A percentile compares a stretch with the other conserved stretches of the same genome.
Evolutionary conservation across 2,888 invertebrate species (phyloP).

Genomic region (Yponomeuta plumbellus): DNA sequence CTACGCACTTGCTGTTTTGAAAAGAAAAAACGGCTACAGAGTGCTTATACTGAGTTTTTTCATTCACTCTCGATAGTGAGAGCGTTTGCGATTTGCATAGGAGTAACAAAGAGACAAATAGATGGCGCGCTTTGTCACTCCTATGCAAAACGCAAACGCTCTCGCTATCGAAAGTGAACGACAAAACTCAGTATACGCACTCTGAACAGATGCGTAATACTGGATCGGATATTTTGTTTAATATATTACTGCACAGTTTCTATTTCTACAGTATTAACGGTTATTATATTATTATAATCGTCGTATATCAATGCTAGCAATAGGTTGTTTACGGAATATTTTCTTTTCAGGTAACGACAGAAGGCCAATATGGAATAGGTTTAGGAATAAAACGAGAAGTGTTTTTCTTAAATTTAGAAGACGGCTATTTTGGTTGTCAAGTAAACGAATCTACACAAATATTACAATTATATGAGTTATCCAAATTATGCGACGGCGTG

Average conservation of each 20-base stretch:
- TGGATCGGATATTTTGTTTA: neutral
- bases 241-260: neutral
- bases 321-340: neutral
- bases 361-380: slow-evolving; percentile 87
- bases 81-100: too few relatives aligned
- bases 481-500: slow-evolving; percentile 93
- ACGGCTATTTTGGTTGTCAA: slow-evolving; percentile 98
- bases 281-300: neutral
- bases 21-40: neutral
- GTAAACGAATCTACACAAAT: slow-evolving; percentile 97
- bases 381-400: slow-evolving; percentile 92
- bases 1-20: neutral
- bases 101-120: too few relatives aligned
- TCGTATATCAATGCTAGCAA: neutral
- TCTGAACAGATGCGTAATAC: neutral
- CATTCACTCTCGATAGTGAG: too few relatives aligned
- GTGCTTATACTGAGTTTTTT: too few relatives aligned
- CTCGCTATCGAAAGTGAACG: too few relatives aligned
- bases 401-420: slow-evolving; percentile 97
- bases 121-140: too few relatives aligned
- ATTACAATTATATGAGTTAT: slow-evolving; percentile 95
- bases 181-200: too few relatives aligned
- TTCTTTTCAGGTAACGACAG: slow-evolving; percentile 81
- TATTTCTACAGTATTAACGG: neutral
- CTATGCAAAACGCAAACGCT: too few relatives aligned